A percentile compares a stretch with the other conserved stretches of the same genome.
phyloP scores from a whole-genome alignment of 2,113 vertebrate genomes.

The Myotis yumanensis region DNA sequence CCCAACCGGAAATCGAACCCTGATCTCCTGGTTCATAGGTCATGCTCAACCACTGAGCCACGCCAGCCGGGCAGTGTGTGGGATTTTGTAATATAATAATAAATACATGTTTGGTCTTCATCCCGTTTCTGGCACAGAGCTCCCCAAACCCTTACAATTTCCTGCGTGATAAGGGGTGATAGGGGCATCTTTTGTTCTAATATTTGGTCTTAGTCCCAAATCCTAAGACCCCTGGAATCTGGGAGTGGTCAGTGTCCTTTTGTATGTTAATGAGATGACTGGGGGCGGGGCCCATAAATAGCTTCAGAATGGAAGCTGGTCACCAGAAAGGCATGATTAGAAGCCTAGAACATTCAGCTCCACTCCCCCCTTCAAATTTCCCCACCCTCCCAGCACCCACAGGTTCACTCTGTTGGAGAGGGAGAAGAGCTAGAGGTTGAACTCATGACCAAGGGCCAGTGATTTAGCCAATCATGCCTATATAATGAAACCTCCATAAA shows the following conservation, averaged over 20 bases:
- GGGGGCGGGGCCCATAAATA: background rate
- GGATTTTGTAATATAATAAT: background rate
- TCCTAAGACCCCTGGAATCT: background rate
- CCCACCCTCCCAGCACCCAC: no score
- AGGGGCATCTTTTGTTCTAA: background rate
- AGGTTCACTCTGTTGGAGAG: background rate
- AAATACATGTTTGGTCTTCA: background rate
- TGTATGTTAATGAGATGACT: background rate
- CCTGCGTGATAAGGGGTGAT: background rate
- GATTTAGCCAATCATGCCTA: background rate
- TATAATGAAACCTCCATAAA: background rate
- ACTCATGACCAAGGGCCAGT: background rate
- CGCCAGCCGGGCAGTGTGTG: background rate
- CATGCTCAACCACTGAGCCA: no score
- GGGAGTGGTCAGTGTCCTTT: background rate
- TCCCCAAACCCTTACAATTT: background rate
- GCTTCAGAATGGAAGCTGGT: background rate
- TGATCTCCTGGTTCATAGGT: no score
- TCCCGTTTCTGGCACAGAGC: background rate
- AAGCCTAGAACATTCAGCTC: background rate
- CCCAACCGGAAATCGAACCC: no score
- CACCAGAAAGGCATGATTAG: background rate
- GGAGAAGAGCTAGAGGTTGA: background rate
- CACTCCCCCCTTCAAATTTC: background rate
- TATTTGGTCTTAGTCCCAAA: background rate